Percentiles rank a stretch among this genome's conserved stretches.
Conservation (phyloP, 2,888 invertebrate species). For the Drosophila koepferae region DNA sequence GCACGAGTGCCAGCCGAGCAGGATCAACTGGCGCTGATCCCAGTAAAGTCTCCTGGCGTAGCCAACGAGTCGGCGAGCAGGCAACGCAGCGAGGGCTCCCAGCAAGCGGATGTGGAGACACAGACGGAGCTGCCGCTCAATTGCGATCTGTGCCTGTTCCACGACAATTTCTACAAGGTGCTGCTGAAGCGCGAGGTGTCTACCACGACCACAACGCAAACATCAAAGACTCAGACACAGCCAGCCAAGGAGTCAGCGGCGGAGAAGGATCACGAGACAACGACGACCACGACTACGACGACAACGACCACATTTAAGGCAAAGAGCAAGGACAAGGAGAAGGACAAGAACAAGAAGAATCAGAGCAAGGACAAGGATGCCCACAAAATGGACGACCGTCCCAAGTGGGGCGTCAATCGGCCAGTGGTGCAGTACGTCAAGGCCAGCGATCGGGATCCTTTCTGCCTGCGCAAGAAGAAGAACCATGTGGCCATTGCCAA, state of each 20-base stretch:
- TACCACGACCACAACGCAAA: slow-evolving; percentile 85
- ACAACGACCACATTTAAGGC: slow-evolving; percentile 83
- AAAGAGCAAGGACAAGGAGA: slow-evolving; percentile 80
- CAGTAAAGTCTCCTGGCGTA: slow-evolving; percentile 43
- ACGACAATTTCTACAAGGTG: slow-evolving; percentile 85
- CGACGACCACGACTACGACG: slow-evolving; percentile 84
- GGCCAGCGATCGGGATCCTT: slow-evolving; percentile 95
- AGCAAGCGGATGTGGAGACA: slow-evolving; percentile 81
- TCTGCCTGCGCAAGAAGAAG: slow-evolving; percentile 89
- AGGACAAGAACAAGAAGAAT: slow-evolving; percentile 70
- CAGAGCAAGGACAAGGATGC: slow-evolving; percentile 63
- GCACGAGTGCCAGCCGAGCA: slow-evolving; percentile 26
- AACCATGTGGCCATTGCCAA: slow-evolving; percentile 83
- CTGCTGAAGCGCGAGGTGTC: slow-evolving; percentile 84
- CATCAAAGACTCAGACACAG: slow-evolving; percentile 80
- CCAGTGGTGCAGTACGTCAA: slow-evolving; percentile 94
- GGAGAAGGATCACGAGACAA: slow-evolving; percentile 81
- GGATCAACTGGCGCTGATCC: slow-evolving; percentile 75
- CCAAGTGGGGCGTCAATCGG: slow-evolving; percentile 91
- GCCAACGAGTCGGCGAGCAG: neutral
- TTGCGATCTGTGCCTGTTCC: slow-evolving; percentile 84
- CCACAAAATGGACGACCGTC: slow-evolving; percentile 87
- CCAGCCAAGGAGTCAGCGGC: slow-evolving; percentile 70
- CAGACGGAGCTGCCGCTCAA: slow-evolving; percentile 84
- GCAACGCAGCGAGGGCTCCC: slow-evolving; percentile 12